Evolutionary conservation across 2,113 vertebrate genomes (phyloP).

Genomic region (Tragelaphus imberbis): DNA sequence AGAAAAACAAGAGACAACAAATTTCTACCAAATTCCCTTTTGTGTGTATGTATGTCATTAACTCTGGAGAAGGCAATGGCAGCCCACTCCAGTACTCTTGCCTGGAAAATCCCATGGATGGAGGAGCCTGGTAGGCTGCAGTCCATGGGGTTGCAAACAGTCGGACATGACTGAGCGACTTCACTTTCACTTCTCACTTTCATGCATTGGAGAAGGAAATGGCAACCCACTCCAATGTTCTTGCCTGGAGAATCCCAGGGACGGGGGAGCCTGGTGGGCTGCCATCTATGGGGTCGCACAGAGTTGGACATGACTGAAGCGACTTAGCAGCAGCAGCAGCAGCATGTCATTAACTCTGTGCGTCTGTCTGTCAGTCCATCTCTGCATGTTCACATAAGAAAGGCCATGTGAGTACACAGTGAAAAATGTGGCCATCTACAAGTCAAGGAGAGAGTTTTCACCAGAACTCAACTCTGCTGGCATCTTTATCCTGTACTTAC

Average conservation of each 20-base stretch:
- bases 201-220: no score
- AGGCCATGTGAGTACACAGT: background rate
- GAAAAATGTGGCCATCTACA: background rate
- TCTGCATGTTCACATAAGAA: background rate
- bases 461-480: background rate
- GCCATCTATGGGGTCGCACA: fast-evolving
- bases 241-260: no score
- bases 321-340: no score
- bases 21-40: background rate
- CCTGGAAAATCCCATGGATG: no score
- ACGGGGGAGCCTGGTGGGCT: fast-evolving
- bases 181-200: no score
- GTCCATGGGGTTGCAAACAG: no score
- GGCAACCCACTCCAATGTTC: no score
- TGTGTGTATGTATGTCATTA: background rate
- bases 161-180: no score
- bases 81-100: no score
- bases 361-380: background rate
- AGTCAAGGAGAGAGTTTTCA: background rate
- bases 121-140: no score
- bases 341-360: background rate
- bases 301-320: fast-evolving
- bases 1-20: background rate
- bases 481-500: background rate
- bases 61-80: background rate